Conservation (phyloP, 2,113 vertebrate genomes). For the Mystacornis crossleyi region DNA sequence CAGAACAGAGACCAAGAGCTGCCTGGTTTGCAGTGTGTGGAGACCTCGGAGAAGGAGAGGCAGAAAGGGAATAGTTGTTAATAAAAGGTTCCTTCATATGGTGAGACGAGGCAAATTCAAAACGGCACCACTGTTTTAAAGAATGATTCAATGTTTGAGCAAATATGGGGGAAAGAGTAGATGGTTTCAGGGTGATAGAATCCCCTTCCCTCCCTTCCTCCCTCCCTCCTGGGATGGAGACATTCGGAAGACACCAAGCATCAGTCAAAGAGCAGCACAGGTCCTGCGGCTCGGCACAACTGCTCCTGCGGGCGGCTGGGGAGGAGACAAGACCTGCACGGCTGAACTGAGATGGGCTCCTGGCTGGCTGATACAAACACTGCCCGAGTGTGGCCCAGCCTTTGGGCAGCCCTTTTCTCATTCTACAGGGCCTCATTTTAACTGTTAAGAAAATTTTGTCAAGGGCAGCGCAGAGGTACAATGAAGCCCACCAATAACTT, state of each 20-base stretch:
- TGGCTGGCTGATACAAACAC: background rate
- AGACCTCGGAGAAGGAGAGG: background rate
- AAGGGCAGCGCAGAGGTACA: rapidly evolving
- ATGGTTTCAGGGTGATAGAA: background rate
- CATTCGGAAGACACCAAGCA: background rate
- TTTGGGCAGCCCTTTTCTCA: background rate
- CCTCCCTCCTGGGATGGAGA: background rate
- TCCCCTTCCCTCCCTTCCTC: background rate
- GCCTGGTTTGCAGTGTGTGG: background rate
- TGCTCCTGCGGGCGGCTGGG: background rate
- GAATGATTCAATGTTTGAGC: background rate
- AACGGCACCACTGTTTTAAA: background rate
- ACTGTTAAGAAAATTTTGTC: background rate
- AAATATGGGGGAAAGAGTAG: background rate
- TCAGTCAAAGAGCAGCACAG: background rate
- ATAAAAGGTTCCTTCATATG: background rate
- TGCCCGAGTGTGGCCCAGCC: background rate
- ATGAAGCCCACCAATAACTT: background rate
- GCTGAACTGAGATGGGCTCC: background rate
- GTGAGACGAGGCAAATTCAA: background rate
- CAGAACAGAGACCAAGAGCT: background rate
- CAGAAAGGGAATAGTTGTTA: background rate
- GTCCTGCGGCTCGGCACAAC: background rate
- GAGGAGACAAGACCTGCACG: background rate
- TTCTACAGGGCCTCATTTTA: background rate